A percentile compares a stretch with the other conserved stretches of the same genome.
Conservation (phyloP, 2,797 vertebrate genomes). For the Mormyrus proboscirostris region DNA sequence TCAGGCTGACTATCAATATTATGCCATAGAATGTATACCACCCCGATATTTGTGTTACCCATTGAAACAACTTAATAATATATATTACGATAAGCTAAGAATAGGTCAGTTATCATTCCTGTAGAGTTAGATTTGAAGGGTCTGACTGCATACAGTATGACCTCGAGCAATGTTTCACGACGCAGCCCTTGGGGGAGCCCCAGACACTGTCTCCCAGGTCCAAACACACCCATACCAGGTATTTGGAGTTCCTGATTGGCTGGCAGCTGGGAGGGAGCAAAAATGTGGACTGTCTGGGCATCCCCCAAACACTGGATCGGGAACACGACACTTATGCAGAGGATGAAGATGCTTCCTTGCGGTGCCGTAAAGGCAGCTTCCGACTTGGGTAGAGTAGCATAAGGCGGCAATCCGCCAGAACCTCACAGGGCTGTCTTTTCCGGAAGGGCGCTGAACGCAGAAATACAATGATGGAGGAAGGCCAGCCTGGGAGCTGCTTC, state of each 20-base stretch:
- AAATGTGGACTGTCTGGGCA: background rate
- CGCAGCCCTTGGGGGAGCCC: background rate
- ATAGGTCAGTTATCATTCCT: background rate
- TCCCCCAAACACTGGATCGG: background rate
- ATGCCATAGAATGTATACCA: background rate
- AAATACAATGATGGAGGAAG: background rate
- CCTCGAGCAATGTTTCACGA: background rate
- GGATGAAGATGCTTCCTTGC: background rate
- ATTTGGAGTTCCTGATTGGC: background rate
- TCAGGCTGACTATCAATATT: background rate
- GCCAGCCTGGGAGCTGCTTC: background rate
- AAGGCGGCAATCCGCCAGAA: no score
- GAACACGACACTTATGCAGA: background rate
- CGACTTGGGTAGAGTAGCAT: background rate
- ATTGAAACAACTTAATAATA: background rate
- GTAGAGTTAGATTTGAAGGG: background rate
- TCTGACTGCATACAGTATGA: background rate
- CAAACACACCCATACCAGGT: background rate
- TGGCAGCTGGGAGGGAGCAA: background rate
- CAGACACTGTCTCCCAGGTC: background rate
- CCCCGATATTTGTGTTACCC: background rate
- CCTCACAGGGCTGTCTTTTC: background rate
- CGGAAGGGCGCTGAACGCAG: background rate
- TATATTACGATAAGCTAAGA: background rate
- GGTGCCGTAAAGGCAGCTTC: background rate